A percentile compares a stretch with the other conserved stretches of the same genome.
Evolutionary conservation across 2,113 vertebrate species (phyloP).

Genomic region (Syrmaticus mikado): DNA sequence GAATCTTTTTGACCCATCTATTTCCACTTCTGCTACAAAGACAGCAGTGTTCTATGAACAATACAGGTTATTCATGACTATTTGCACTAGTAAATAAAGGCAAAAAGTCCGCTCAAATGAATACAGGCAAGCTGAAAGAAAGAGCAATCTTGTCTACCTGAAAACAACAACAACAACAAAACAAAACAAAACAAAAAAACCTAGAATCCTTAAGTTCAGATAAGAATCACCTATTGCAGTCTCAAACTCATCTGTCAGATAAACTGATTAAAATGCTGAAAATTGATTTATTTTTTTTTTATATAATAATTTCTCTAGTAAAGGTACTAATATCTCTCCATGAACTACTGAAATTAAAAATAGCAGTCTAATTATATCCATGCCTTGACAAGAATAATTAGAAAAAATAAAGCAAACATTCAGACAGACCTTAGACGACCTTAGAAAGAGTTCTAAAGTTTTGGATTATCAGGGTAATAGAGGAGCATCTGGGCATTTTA

Average conservation of each 20-base stretch:
- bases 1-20: neutral
- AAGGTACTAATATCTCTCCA: neutral
- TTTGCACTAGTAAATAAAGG: neutral
- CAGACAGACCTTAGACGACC: neutral
- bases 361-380: fast-evolving
- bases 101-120: neutral
- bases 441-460: neutral
- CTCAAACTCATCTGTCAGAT: neutral
- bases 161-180: neutral
- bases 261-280: neutral
- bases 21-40: neutral
- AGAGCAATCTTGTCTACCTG: neutral
- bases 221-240: neutral
- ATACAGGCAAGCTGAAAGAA: neutral
- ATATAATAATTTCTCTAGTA: neutral
- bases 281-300: neutral
- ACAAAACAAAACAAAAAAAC: too few relatives aligned
- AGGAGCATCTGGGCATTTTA: neutral
- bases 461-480: neutral
- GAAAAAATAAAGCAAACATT: neutral
- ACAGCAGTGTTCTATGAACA: neutral
- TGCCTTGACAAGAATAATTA: neutral
- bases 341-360: neutral
- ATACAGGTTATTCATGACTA: neutral
- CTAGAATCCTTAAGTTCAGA: neutral